These are phyloP conservation scores for Suillia variegata DNA, from an alignment of 2,888 invertebrate genomes.

Conservation along the genomic window DNA sequence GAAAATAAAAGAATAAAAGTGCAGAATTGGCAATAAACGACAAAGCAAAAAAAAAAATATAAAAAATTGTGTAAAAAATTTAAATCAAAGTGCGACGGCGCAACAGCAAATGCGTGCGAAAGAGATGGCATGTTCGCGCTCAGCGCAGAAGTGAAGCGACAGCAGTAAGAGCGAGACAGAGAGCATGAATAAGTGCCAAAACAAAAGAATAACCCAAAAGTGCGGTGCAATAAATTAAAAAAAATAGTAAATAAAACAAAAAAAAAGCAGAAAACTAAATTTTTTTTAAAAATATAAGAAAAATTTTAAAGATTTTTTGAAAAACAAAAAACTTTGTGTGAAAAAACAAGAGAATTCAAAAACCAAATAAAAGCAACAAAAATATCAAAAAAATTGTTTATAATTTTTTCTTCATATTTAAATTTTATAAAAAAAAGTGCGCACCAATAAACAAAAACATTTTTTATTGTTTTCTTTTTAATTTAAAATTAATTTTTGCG, in stretches of 20 bases:
- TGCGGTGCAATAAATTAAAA: neutral
- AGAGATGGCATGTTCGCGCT: neutral
- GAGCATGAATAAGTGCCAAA: neutral
- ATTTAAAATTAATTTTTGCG: no score
- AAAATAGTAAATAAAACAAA: neutral
- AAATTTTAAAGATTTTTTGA: constrained; percentile 10
- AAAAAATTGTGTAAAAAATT: neutral
- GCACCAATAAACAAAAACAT: no score
- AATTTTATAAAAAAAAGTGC: neutral
- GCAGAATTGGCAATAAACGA: neutral
- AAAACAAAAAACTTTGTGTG: constrained; percentile 1
- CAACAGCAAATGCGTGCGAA: neutral
- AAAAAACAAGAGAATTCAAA: constrained; percentile 2
- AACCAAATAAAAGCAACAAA: neutral
- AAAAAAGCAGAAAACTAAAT: neutral
- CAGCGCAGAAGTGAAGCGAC: neutral
- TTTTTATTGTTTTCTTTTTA: no score
- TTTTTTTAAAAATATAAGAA: neutral
- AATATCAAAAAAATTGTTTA: neutral
- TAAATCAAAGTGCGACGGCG: constrained; percentile 1
- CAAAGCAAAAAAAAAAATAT: neutral
- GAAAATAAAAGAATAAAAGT: neutral
- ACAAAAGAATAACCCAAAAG: neutral
- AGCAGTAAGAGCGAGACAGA: neutral
- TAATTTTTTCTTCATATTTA: neutral